Evolutionary conservation across 2,888 invertebrate genomes (phyloP).

Genomic region (Onthophagus sagittarius): DNA sequence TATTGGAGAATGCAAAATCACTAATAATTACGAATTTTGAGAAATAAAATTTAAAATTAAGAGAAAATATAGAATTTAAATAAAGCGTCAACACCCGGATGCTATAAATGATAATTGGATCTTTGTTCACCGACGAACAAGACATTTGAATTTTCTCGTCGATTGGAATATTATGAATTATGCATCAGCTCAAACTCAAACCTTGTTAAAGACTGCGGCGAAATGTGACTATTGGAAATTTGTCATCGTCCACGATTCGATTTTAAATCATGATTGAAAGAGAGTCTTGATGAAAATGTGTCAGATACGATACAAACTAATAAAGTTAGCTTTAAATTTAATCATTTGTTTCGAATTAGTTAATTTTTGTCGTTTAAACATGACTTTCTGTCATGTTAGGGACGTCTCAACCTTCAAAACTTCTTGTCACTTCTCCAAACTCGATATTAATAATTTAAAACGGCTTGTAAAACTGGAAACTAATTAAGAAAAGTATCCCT

Average conservation of each 20-base stretch:
- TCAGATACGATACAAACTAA: not conserved
- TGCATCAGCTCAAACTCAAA: not conserved
- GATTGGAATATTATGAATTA: not conserved
- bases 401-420: conserved; percentile 14
- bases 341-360: too few species aligned
- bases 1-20: too few species aligned
- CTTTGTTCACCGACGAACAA: not conserved
- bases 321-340: not conserved
- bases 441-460: conserved; percentile 41
- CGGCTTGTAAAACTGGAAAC: conserved; percentile 45
- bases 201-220: not conserved
- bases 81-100: not conserved
- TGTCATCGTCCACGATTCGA: not conserved
- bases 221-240: not conserved
- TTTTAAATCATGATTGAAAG: not conserved
- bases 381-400: not conserved
- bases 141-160: not conserved
- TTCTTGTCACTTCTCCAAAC: conserved; percentile 28
- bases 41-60: not conserved
- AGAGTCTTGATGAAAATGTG: not conserved
- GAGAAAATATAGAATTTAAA: not conserved
- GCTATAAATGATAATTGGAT: not conserved
- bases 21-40: too few species aligned
- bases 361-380: not conserved
- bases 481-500: conserved; percentile 49